Evolutionary conservation across 2,888 invertebrate genomes (phyloP), one percentile per base, ranked within the genome.

Genomic region (Melipona bicolor): DNA sequence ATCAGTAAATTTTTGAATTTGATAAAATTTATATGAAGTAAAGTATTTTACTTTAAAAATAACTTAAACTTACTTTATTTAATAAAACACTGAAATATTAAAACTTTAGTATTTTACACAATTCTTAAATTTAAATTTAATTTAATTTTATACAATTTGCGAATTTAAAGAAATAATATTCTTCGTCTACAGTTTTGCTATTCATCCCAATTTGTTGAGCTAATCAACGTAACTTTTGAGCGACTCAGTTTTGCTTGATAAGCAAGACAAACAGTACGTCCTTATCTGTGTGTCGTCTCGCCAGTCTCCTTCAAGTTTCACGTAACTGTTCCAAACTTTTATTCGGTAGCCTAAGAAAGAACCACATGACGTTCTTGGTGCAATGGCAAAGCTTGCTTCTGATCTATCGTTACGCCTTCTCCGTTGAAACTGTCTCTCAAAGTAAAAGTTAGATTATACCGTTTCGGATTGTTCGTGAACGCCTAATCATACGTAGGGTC

Each of bases 381-480:
- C 54, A n/a, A 19, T 59, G 62, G 70, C 19, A 43, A 27, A 43
- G 36, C 32, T 61, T 75, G 72, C 62, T 15, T 54, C 80, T 70
- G 80, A 84, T 80, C 77, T 78, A 76, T 73, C 59, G 71, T 75
- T 65, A 72, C 70, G 36, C 52, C 67, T 64, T 81, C 54, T 13
- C 64, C 75, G 68, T 62, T 61, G 69, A 77, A 85, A 85, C 81
- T 78, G 81, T 81, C 81, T 76, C 50, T 24, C 54, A 56, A 72
- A 75, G 75, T 32, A 75, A 78, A 61, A 74, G 71, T 85, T 64
- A 79, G 79, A 64, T 49, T 67, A 71, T 80, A 80, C 71, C 71
- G 74, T 80, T 77, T 67, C 80, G 59, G 59, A 80, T 71, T 80
- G 71, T 72, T 69, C 77, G 43, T 77, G 67, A 49, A 3, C 15